Conservation (phyloP, 2,888 invertebrate species). For the Endomychus coccineus region DNA sequence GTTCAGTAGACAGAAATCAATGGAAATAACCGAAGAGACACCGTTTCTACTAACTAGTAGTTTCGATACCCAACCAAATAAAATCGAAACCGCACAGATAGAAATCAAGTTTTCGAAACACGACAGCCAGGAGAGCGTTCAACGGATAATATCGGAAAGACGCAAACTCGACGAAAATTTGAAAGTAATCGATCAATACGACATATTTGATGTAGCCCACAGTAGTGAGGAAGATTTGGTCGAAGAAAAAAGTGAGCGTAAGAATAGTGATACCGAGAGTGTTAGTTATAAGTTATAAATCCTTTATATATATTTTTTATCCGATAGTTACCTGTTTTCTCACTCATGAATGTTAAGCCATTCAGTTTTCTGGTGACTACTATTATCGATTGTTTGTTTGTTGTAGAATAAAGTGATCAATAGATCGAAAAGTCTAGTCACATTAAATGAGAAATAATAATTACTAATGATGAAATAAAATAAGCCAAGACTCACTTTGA, state of each 20-base stretch:
- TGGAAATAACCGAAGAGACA: conserved; percentile 50
- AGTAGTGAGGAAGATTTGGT: conserved; percentile 32
- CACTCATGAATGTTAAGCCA: no score
- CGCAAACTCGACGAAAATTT: conserved; percentile 49
- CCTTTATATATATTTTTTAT: conserved; percentile 14
- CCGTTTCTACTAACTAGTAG: conserved; percentile 37
- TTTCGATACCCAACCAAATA: neutral
- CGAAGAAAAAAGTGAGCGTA: conserved; percentile 19
- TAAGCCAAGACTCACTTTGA: no score
- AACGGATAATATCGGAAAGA: conserved; percentile 55
- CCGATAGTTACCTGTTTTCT: no score
- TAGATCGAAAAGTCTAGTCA: no score
- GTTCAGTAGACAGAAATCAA: conserved; percentile 49
- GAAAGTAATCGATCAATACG: conserved; percentile 36
- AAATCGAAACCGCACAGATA: conserved; percentile 1
- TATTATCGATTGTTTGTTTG: no score
- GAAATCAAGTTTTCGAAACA: conserved; percentile 31
- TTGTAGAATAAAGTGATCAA: no score
- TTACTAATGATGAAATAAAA: no score
- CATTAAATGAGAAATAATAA: no score
- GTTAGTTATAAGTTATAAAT: conserved; percentile 14
- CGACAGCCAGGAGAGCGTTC: conserved; percentile 48
- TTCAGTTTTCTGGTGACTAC: no score
- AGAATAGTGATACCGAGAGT: conserved; percentile 16
- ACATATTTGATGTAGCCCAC: conserved; percentile 39